Evolutionary conservation across 2,113 vertebrate genomes (phyloP).

Genomic region (Amblyornis subalaris): DNA sequence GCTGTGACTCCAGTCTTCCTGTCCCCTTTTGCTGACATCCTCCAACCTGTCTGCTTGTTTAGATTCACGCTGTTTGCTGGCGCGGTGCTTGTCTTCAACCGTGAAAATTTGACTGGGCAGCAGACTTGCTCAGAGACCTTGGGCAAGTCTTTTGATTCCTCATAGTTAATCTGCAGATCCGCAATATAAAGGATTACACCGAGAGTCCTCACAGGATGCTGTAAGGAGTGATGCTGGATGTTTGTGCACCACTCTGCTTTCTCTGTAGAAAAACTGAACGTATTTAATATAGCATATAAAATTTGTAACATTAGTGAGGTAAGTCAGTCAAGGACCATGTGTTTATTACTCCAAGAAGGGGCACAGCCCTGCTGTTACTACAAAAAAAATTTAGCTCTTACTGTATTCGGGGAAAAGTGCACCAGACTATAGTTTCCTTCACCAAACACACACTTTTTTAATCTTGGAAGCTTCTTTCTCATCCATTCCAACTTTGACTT

Average conservation of each 20-base stretch:
- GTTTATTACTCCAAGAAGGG: not conserved
- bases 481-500: conserved; percentile 34
- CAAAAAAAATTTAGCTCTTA: not conserved
- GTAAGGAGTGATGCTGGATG: not conserved
- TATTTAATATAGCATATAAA: not conserved
- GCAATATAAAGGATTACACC: not conserved
- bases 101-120: not conserved
- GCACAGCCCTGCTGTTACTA: not conserved
- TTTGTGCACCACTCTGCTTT: not conserved
- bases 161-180: not conserved
- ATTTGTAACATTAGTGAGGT: not conserved
- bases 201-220: not conserved
- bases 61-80: not conserved
- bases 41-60: not conserved
- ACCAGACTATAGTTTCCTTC: not conserved
- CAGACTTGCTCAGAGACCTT: not conserved
- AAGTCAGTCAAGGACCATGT: not conserved
- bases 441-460: not conserved
- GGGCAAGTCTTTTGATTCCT: not conserved
- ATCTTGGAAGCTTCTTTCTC: conserved; percentile 13
- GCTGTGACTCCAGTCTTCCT: conserved; percentile 1
- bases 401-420: not conserved
- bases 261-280: not conserved
- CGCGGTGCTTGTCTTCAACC: accelerated
- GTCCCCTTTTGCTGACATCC: not conserved